These are phyloP conservation scores for Coronaproctus castanopsis DNA, from an alignment of 2,888 invertebrate species.

Conservation along the genomic window DNA sequence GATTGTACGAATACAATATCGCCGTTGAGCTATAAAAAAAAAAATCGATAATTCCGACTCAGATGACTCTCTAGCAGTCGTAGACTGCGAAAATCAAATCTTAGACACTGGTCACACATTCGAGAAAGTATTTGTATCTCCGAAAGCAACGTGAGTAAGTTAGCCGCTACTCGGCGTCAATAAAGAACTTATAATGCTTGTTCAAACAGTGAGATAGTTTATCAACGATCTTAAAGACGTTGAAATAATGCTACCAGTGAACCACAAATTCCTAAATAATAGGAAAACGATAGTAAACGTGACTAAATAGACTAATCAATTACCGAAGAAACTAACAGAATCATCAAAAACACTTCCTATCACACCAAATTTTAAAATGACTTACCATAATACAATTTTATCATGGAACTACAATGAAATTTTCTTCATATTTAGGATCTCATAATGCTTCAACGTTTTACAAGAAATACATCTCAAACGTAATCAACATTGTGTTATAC, in stretches of 20 bases:
- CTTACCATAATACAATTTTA: background rate
- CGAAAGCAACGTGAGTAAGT: background rate
- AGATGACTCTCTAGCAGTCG: background rate
- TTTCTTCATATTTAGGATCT: too few species aligned
- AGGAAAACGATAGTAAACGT: background rate
- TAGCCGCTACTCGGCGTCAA: background rate
- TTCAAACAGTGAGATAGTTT: background rate
- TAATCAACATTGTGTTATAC: background rate
- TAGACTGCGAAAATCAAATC: background rate
- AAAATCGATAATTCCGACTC: background rate
- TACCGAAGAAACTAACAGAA: background rate
- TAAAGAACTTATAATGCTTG: background rate
- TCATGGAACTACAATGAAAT: background rate
- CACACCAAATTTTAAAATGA: background rate
- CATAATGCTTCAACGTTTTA: background rate
- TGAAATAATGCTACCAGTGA: background rate
- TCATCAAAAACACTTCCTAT: background rate
- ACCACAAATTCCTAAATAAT: background rate
- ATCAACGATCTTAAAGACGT: too few species aligned
- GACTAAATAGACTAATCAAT: background rate
- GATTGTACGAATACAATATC: background rate
- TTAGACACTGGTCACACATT: background rate
- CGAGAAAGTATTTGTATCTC: background rate
- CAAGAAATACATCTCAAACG: background rate
- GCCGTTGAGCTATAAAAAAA: background rate